Conservation (phyloP, 2,113 vertebrate species). For the Jacana jacana region DNA sequence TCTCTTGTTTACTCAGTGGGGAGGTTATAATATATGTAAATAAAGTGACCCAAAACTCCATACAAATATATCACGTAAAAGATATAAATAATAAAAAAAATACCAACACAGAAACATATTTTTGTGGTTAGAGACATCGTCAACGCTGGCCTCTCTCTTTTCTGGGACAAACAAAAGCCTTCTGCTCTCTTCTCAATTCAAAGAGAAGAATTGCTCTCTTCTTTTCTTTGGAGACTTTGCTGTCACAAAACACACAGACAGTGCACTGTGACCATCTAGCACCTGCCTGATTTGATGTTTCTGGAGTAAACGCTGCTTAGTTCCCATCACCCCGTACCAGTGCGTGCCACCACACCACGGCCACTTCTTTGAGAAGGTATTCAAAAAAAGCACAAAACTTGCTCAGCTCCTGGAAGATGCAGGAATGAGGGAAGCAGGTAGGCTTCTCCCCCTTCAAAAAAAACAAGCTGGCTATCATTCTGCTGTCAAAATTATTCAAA, state of each 20-base stretch:
- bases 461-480: not conserved
- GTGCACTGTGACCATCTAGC: not conserved
- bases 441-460: not conserved
- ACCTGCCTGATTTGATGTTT: not conserved
- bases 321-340: not conserved
- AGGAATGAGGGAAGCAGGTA: not conserved
- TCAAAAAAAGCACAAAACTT: not conserved
- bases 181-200: not conserved
- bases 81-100: not conserved
- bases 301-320: not conserved
- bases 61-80: constrained; percentile 5
- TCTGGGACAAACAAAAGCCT: not conserved
- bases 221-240: not conserved
- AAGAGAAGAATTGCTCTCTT: too few species aligned
- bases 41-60: constrained; percentile 22
- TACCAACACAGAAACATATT: not conserved
- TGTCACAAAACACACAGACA: not conserved
- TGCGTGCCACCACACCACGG: not conserved
- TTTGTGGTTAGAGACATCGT: not conserved
- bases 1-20: constrained; percentile 56
- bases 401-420: not conserved
- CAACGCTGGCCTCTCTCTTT: not conserved
- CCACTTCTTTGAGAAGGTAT: not conserved
- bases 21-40: constrained; percentile 52
- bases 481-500: not conserved